Evolutionary conservation across 1,140 invertebrate genomes (phyloP).

Genomic region (Aphelenchoides avenae): DNA sequence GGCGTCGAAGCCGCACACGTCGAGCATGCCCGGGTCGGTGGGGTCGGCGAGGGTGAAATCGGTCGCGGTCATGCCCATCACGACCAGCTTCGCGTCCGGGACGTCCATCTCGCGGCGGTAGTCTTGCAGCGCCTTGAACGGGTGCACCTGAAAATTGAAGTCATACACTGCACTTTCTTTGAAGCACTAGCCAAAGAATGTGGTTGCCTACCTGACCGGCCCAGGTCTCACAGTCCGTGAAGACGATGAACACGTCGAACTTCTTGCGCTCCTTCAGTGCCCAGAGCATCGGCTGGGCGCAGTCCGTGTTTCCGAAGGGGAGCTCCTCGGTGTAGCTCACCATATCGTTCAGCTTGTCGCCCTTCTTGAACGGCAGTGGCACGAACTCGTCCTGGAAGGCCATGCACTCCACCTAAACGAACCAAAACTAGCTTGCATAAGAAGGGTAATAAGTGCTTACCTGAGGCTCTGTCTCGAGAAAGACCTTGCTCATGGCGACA

Average conservation of each 20-base stretch:
- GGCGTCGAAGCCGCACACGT: constrained; percentile 67
- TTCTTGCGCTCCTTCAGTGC: constrained; percentile 64
- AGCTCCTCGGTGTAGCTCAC: constrained; percentile 43
- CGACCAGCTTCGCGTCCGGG: constrained; percentile 64
- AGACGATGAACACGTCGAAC: constrained; percentile 66
- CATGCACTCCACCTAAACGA: constrained; percentile 36
- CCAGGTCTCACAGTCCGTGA: constrained; percentile 51
- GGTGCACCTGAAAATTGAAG: no score
- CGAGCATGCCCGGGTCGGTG: constrained; percentile 65
- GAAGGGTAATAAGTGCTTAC: constrained; percentile 6
- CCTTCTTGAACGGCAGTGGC: constrained; percentile 39
- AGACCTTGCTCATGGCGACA: constrained; percentile 47
- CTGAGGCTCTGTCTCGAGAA: constrained; percentile 43
- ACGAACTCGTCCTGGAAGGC: constrained; percentile 36
- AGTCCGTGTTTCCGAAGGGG: constrained; percentile 61
- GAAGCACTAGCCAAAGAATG: constrained; percentile 3
- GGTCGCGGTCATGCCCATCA: constrained; percentile 64
- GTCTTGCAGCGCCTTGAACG: constrained; percentile 62
- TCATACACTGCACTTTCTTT: constrained; percentile 16
- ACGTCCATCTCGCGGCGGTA: constrained; percentile 65
- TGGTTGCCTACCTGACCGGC: constrained; percentile 14
- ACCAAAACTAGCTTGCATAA: constrained; percentile 5
- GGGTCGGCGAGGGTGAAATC: constrained; percentile 63
- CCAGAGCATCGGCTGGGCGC: constrained; percentile 66
- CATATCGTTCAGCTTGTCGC: constrained; percentile 48